These are phyloP conservation scores for Nyctalus aviator DNA, from an alignment of 2,797 vertebrate genomes.

Conservation along the genomic window DNA sequence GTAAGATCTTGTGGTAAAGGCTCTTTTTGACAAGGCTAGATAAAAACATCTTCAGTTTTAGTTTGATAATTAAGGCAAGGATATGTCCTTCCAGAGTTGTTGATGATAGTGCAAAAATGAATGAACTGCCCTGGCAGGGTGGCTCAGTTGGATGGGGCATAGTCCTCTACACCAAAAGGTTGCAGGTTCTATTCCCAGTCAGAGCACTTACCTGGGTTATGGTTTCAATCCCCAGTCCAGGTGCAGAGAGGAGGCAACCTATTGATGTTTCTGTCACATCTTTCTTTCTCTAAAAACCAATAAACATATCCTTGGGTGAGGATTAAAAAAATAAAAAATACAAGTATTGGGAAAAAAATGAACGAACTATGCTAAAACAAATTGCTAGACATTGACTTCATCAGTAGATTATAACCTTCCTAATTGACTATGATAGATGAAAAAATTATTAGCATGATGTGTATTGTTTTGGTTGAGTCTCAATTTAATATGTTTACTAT, in stretches of 20 bases:
- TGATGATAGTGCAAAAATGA: neutral
- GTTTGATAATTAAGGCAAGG: conserved; percentile 10
- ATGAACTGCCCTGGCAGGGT: neutral
- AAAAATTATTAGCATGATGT: conserved; percentile 19
- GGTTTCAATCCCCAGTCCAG: neutral
- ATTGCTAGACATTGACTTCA: neutral
- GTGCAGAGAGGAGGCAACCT: neutral
- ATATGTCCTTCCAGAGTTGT: neutral
- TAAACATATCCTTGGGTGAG: neutral
- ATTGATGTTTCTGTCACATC: neutral
- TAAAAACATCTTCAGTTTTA: conserved; percentile 52
- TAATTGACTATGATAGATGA: neutral
- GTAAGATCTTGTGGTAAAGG: neutral
- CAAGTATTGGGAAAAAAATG: neutral
- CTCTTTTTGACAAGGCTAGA: conserved; percentile 5
- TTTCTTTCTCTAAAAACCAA: neutral
- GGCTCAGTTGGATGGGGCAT: neutral
- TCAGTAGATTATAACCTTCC: neutral
- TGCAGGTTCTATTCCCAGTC: neutral
- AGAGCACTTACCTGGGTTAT: neutral
- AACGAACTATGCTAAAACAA: neutral
- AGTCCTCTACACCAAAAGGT: neutral
- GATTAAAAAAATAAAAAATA: neutral
- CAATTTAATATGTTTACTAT: conserved; percentile 11
- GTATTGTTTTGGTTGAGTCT: conserved; percentile 32